Evolutionary conservation across 1,140 invertebrate species (phyloP).

Genomic region (Anoplolepis gracilipes): DNA sequence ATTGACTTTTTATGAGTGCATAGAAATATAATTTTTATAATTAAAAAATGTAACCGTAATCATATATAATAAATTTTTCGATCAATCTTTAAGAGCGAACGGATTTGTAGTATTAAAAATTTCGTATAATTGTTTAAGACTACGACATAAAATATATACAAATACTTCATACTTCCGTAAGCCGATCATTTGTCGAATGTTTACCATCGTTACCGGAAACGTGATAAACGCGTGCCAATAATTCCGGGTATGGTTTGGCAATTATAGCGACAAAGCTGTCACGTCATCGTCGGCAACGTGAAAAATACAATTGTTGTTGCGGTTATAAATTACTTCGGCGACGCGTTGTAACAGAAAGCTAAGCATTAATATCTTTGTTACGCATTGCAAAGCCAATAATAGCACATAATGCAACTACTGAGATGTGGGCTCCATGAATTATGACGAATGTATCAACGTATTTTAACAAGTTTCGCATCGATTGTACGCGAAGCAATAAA

Average conservation of each 20-base stretch:
- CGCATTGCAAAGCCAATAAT: neutral
- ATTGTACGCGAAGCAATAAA: neutral
- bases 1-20: neutral
- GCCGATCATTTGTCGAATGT: neutral
- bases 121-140: neutral
- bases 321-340: slow-evolving; percentile 27
- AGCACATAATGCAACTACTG: neutral
- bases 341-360: slow-evolving; percentile 14
- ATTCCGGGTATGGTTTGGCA: slow-evolving; percentile 33
- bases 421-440: neutral
- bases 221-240: neutral
- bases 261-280: slow-evolving; percentile 9
- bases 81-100: neutral
- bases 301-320: slow-evolving; percentile 15
- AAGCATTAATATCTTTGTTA: slow-evolving; percentile 16
- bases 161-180: neutral
- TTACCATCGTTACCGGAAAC: slow-evolving; percentile 1
- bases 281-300: neutral
- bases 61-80: neutral
- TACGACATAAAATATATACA: neutral
- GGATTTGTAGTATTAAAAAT: neutral
- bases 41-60: neutral
- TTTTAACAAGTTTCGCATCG: neutral
- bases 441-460: neutral
- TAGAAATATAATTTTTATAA: neutral